phyloP scores from a whole-genome alignment of 2,888 invertebrate species.

The Ochropleura plecta region DNA sequence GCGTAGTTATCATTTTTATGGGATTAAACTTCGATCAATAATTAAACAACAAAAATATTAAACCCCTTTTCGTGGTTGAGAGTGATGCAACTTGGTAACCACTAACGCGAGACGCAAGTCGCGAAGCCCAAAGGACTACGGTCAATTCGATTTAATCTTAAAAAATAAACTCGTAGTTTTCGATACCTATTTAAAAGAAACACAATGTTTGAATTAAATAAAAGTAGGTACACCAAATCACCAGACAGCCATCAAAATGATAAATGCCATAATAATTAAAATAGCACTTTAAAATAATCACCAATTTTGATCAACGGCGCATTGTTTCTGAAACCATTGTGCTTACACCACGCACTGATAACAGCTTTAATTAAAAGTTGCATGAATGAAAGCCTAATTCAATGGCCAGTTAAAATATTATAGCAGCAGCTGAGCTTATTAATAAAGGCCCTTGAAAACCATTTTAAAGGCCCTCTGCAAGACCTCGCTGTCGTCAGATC shows the following conservation, averaged over 20 bases:
- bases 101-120: not conserved
- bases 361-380: slow-evolving; percentile 68
- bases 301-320: slow-evolving; percentile 41
- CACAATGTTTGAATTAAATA: not conserved
- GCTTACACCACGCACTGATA: slow-evolving; percentile 51
- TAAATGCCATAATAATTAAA: slow-evolving; percentile 41
- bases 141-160: too few species aligned
- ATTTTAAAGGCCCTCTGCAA: slow-evolving; percentile 10
- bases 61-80: too few species aligned
- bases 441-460: slow-evolving; percentile 34
- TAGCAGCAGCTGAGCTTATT: slow-evolving; percentile 52
- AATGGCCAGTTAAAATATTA: slow-evolving; percentile 56
- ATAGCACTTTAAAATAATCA: slow-evolving; percentile 44
- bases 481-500: slow-evolving; percentile 34
- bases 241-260: slow-evolving; percentile 19
- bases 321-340: slow-evolving; percentile 50
- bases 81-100: too few species aligned
- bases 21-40: too few species aligned
- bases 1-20: too few species aligned
- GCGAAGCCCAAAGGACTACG: too few species aligned
- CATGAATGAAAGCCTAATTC: slow-evolving; percentile 47
- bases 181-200: not conserved
- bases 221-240: not conserved
- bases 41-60: too few species aligned
- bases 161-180: not conserved